Evolutionary conservation across 2,113 vertebrate genomes (phyloP), one percentile per base, ranked within the genome.

Genomic region (Silurus glanis): DNA sequence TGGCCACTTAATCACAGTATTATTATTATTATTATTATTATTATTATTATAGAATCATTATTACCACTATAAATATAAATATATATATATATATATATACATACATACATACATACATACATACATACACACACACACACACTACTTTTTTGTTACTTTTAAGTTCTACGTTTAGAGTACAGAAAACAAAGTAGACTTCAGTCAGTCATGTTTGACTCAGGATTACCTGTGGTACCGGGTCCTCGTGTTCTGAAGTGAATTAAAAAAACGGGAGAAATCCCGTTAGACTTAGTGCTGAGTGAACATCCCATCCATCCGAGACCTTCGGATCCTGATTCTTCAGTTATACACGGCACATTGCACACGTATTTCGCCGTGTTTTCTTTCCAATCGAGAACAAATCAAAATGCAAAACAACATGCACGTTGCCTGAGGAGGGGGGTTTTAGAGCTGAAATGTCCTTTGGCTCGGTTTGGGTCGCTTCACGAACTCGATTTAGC

Each of bases 171-270:
- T 88, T 90, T 90, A 91, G 89, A 87, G 61, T 67, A 66, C 67
- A 87, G 25, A 76, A 53, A 61, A 61, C 23, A 80, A 58, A 28
- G 51, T 56, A 88, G 78, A 88, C 64, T 83, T 86, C 55, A 80
- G 81, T 51, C 72, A 14, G 49, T 83, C 59, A 88, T 72, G 82
- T 83, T 25, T 80, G 71, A 81, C 85, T 91, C 89, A 91, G 91
- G 91, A 83, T 94, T 94, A 94, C 94, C 94, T 94, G 93, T 88
- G 88, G 89, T 87, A 91, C 87, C 93, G 92, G 91, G 90, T 93
- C 94, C 93, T 90, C 90, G 88, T 91, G 92, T 92, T 90, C 91
- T 93, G 88, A 89, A 88, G 92, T 91, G 6, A 16, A 45, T 3
- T 17, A 21, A 23, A 69, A 53, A 66, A 19, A 5, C 89, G 91